Evolutionary conservation across 2,888 invertebrate species (phyloP), one percentile per base, ranked within the genome.

Genomic region (Scelioninae gen. 1): DNA sequence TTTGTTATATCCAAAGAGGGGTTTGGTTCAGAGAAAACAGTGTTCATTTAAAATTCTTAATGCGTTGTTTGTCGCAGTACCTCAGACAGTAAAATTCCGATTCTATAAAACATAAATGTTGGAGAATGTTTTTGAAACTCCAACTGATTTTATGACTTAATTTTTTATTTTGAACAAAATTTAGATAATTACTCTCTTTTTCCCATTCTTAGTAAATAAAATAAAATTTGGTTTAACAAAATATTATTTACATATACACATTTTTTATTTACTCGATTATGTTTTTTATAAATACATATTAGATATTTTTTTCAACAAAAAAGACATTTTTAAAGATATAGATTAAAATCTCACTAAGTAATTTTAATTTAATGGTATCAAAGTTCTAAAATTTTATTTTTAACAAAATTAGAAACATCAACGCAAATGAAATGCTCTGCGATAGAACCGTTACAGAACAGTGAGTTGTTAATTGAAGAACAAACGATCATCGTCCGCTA

Each of bases 401-500:
- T n/a, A n/a, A 29, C 15, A 13, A 68, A 82, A 63, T 49, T 49
- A 47, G 90, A 90, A 89, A 90, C 89, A 89, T 88, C 86, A 88
- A 88, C 86, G 88, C 85, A 90, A 90, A 89, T 87, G 88, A 89
- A 86, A 78, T 85, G 53, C 43, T 75, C 65, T 49, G 60, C 56
- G 55, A 75, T 82, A 60, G 75, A 83, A 75, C 83, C 83, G 87
- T 84, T 86, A 80, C 84, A 85, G 84, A 83, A 85, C 84, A 85
- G 84, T 62, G 74, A 85, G 83, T 84, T 90, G 90, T 82, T 91
- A 91, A 91, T 90, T 88, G 86, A 84, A 86, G 87, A 89, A 90
- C 90, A 91, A 90, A 88, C 89, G 87, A 85, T 86, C 85, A 87
- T 86, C 88, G 88, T 88, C 88, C 84, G 86, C 84, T 84, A 83